phyloP scores from a whole-genome alignment of 2,888 invertebrate species.

The Agriopis aurantiaria region DNA sequence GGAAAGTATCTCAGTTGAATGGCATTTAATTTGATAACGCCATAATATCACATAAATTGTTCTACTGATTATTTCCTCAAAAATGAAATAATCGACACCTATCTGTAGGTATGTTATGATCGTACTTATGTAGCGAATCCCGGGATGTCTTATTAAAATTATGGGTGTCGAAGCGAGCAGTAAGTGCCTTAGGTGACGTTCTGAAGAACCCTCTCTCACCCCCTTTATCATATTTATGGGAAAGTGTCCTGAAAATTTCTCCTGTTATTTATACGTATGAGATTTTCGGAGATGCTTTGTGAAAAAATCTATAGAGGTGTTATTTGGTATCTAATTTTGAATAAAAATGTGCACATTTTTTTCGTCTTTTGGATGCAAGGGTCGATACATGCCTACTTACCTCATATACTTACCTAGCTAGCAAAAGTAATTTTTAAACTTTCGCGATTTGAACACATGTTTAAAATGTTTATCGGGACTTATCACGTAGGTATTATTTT shows the following conservation, averaged over 20 bases:
- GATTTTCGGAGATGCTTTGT: conserved; percentile 51
- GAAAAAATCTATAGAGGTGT: conserved; percentile 42
- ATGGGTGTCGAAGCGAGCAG: conserved; percentile 54
- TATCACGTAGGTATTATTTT: too few relatives aligned
- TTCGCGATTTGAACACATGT: too few relatives aligned
- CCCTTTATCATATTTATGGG: conserved; percentile 63
- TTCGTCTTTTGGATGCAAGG: neutral
- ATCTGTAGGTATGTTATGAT: conserved; percentile 11
- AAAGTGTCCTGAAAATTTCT: conserved; percentile 59
- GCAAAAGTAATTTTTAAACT: too few relatives aligned
- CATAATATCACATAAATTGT: neutral
- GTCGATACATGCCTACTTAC: too few relatives aligned
- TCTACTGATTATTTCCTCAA: conserved; percentile 24
- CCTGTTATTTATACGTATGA: conserved; percentile 52
- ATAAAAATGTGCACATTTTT: neutral
- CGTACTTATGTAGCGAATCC: conserved; percentile 41
- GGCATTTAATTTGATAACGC: neutral
- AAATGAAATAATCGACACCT: conserved; percentile 24
- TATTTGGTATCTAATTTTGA: conserved; percentile 20
- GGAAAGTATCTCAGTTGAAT: too few relatives aligned
- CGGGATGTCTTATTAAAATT: conserved; percentile 52
- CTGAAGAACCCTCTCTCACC: conserved; percentile 50
- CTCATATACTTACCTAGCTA: too few relatives aligned
- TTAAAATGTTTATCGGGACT: too few relatives aligned
- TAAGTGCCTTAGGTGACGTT: conserved; percentile 52